Evolutionary conservation across 1,140 invertebrate species (phyloP).

Genomic region (Tetranychus urticae): DNA sequence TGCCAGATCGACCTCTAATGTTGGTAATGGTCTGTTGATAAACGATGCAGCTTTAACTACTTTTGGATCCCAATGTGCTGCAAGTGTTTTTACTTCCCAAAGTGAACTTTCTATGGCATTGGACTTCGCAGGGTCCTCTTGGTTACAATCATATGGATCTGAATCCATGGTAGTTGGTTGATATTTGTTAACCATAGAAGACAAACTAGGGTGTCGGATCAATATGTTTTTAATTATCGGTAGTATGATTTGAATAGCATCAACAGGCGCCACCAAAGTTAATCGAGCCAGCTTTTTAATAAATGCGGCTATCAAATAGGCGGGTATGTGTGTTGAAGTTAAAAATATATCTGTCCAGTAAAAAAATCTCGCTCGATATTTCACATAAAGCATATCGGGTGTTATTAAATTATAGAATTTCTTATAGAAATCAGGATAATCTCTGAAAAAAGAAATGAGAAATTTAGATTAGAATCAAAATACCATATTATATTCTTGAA

Average conservation of each 20-base stretch:
- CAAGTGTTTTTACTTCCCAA: conserved; percentile 62
- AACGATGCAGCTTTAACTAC: conserved; percentile 40
- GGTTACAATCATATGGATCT: conserved; percentile 60
- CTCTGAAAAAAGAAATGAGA: conserved; percentile 23
- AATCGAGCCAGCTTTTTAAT: conserved; percentile 63
- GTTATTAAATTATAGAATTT: conserved; percentile 80
- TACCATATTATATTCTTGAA: neutral
- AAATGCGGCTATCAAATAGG: conserved; percentile 74
- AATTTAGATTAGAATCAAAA: conserved; percentile 3
- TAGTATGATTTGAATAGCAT: conserved; percentile 50
- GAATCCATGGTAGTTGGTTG: conserved; percentile 2
- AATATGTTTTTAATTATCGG: conserved; percentile 65
- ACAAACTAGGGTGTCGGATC: conserved; percentile 42
- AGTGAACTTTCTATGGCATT: conserved; percentile 60
- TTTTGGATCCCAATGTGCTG: conserved; percentile 44
- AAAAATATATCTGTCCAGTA: conserved; percentile 71
- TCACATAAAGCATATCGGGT: conserved; percentile 64
- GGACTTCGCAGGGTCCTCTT: conserved; percentile 46
- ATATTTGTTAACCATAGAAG: conserved; percentile 2
- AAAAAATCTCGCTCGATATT: conserved; percentile 58
- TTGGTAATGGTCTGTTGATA: conserved; percentile 36
- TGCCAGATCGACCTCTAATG: conserved; percentile 37
- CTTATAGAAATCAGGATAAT: conserved; percentile 81
- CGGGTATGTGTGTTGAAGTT: conserved; percentile 71
- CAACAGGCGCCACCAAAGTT: conserved; percentile 48